phyloP scores from a whole-genome alignment of 2,113 vertebrate genomes.

The Numida meleagris region DNA sequence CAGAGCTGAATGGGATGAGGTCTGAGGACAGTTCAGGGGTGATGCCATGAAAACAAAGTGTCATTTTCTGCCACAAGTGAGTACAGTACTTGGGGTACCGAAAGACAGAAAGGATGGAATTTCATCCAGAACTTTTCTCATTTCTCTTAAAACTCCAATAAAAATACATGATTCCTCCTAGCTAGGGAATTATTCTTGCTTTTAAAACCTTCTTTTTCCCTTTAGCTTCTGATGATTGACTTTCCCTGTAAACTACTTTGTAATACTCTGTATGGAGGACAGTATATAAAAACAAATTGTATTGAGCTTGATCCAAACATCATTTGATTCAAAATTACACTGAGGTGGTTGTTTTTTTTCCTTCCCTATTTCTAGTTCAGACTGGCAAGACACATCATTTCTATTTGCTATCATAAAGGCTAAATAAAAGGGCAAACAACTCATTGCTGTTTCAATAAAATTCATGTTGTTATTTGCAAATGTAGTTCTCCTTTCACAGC shows the following conservation, averaged over 20 bases:
- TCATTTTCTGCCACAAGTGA: neutral
- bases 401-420: constrained; percentile 47
- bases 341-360: neutral
- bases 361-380: neutral
- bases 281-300: constrained; percentile 59
- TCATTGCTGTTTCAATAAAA: constrained; percentile 44
- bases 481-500: neutral
- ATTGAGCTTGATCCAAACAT: constrained; percentile 58
- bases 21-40: neutral
- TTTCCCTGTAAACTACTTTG: constrained; percentile 50
- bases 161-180: neutral
- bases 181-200: constrained; percentile 10
- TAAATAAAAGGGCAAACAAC: constrained; percentile 56
- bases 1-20: neutral
- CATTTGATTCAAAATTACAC: constrained; percentile 62
- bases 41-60: neutral
- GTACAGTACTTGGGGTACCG: neutral
- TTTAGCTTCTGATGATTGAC: constrained; percentile 54
- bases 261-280: constrained; percentile 40
- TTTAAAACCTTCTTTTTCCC: constrained; percentile 24
- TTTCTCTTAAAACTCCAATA: neutral
- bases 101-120: neutral
- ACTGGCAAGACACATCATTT: constrained; percentile 20
- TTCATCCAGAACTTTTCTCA: neutral
- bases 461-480: constrained; percentile 50